Percentiles rank a stretch among this genome's conserved stretches.
Evolutionary conservation across 2,888 invertebrate genomes (phyloP).

Genomic region (Phortica magna): DNA sequence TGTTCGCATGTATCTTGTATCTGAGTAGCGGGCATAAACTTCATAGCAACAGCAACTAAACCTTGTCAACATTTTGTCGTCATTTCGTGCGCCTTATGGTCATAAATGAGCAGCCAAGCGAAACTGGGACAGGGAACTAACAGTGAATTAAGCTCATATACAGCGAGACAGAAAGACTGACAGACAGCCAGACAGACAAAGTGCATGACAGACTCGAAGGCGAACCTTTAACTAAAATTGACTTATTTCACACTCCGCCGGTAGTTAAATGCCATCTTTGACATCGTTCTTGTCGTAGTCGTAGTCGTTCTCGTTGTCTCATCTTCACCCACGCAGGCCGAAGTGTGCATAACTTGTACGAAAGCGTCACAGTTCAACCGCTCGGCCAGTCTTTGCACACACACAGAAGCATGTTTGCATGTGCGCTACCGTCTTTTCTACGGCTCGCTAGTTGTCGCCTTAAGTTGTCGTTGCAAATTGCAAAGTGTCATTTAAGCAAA

Average conservation of each 20-base stretch:
- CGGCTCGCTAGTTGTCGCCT: neutral
- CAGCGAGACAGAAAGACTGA: neutral
- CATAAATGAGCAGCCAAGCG: slow-evolving; percentile 72
- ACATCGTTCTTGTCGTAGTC: slow-evolving; percentile 23
- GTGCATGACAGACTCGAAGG: neutral
- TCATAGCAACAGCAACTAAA: neutral
- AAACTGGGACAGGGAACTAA: slow-evolving; percentile 42
- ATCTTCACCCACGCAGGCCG: neutral
- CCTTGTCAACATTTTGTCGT: neutral
- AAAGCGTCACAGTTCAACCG: slow-evolving; percentile 44
- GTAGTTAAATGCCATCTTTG: slow-evolving; percentile 31
- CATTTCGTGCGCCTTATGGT: slow-evolving; percentile 61
- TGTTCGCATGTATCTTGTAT: neutral
- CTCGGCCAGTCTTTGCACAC: neutral
- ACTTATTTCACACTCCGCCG: slow-evolving; percentile 34
- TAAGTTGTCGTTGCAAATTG: slow-evolving; percentile 16
- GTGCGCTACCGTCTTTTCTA: slow-evolving; percentile 2
- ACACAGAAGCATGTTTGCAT: neutral
- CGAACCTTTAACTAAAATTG: slow-evolving; percentile 42
- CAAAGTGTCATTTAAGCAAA: neutral
- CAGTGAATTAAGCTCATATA: neutral
- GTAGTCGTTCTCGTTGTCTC: neutral
- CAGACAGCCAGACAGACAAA: neutral
- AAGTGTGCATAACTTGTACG: slow-evolving; percentile 60
- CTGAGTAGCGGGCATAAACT: neutral